phyloP scores from a whole-genome alignment of 2,113 vertebrate genomes.

The Mobula hypostoma region DNA sequence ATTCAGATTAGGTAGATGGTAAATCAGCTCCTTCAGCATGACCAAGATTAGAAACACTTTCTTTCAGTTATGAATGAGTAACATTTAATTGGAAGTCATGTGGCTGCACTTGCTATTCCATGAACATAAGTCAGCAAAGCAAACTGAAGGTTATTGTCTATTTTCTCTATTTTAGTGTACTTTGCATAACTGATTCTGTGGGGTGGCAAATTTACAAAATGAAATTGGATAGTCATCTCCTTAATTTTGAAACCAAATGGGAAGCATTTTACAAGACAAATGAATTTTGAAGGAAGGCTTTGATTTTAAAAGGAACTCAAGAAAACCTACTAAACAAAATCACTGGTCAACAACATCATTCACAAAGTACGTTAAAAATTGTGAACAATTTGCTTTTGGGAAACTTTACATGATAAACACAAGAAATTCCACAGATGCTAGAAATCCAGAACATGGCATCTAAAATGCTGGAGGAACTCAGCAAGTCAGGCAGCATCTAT shows the following conservation, averaged over 20 bases:
- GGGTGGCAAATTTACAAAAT: slow-evolving; percentile 25
- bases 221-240: slow-evolving; percentile 30
- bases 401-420: not conserved
- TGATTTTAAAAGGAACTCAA: slow-evolving; percentile 1
- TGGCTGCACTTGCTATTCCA: too few species aligned
- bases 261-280: not conserved
- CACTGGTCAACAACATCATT: not conserved
- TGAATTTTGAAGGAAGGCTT: not conserved
- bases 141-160: not conserved
- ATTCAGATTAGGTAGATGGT: too few species aligned
- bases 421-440: too few species aligned
- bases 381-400: slow-evolving; percentile 22
- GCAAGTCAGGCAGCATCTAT: too few species aligned
- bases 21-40: too few species aligned
- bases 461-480: too few species aligned
- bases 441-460: too few species aligned
- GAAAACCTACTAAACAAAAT: not conserved
- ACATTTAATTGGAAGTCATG: not conserved
- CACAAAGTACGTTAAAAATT: not conserved
- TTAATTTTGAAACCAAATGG: slow-evolving; percentile 1
- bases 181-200: not conserved
- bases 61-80: not conserved
- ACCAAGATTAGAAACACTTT: not conserved
- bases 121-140: not conserved
- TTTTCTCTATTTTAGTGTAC: not conserved